Evolutionary conservation across 2,888 invertebrate genomes (phyloP), one percentile per base, ranked within the genome.

Genomic region (Abrostola tripartita): DNA sequence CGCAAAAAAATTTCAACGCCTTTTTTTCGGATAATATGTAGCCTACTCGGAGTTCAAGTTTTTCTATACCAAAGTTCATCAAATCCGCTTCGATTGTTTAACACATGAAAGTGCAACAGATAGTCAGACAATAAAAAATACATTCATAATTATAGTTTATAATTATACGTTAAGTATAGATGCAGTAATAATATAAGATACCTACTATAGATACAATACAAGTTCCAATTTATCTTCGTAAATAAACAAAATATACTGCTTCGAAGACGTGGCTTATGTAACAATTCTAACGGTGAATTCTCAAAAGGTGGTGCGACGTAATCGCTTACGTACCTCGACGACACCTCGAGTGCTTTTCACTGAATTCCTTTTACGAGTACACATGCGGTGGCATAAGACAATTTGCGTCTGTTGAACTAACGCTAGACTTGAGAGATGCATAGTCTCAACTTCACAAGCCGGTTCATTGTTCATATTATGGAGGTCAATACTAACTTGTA

Each of bases 401-500:
- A 14, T 24, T 10, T 35, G 35, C 35, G 36, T 36, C 50, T 36
- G 8, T 10, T 35, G 11, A 50, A 36, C 50, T 10, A 42, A 42
- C 44, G 5, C 9, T 24, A 24, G 24, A 24, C 24, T 2, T 4
- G n/a, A 38, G 9, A 37, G 40, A 11, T 35, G 38, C 44, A 40
- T 52, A 52, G 37, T 5, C 9, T 9, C n/a, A 11, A 38, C 10
- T 42, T 37, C 24, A 47, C 44, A 47, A n/a, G 11, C 11, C 38
- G 12, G 38, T 37, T 35, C 63, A 53, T 53, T 72, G 37, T 56
- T 55, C 56, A 55, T 64, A 76, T 24, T 71, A 77, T 50, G 9
- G 75, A 77, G 81, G 81, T 84, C 81, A 80, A 77, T 70, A 81
- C 67, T 79, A 80, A 83, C 75, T 82, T 58, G 62, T 81, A 78